Evolutionary conservation across 2,888 invertebrate genomes (phyloP).

Genomic region (Leucozona laternaria): DNA sequence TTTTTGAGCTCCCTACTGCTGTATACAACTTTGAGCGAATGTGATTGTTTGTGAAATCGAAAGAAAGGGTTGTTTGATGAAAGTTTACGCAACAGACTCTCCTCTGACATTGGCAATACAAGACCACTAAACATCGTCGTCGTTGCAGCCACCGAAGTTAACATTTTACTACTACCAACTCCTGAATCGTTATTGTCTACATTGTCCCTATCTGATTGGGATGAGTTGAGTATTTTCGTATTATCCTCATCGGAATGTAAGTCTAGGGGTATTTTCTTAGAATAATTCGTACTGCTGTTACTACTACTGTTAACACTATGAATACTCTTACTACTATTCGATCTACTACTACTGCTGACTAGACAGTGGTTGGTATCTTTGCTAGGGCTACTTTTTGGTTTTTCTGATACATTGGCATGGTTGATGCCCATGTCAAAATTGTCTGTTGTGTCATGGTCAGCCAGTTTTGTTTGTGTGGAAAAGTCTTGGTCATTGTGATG

Average conservation of each 20-base stretch:
- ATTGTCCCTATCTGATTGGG: slow-evolving; percentile 51
- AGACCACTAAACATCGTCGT: neutral
- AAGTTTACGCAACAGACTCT: slow-evolving; percentile 79
- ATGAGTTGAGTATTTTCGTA: slow-evolving; percentile 63
- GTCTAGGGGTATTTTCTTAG: slow-evolving; percentile 47
- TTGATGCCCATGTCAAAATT: slow-evolving; percentile 11
- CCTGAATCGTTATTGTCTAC: slow-evolving; percentile 52
- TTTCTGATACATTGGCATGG: slow-evolving; percentile 45
- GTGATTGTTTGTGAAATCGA: slow-evolving; percentile 82
- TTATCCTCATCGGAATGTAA: slow-evolving; percentile 69
- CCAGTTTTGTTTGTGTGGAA: slow-evolving; percentile 23
- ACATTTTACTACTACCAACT: slow-evolving; percentile 6
- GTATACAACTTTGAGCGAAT: slow-evolving; percentile 79
- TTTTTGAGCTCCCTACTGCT: slow-evolving; percentile 60
- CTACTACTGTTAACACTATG: slow-evolving; percentile 74
- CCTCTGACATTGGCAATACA: slow-evolving; percentile 75
- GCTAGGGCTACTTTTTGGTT: slow-evolving; percentile 67
- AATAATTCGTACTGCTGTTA: slow-evolving; percentile 61
- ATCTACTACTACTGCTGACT: slow-evolving; percentile 72
- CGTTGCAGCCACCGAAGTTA: neutral
- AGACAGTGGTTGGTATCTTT: slow-evolving; percentile 62
- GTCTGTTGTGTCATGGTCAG: slow-evolving; percentile 31
- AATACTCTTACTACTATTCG: slow-evolving; percentile 69
- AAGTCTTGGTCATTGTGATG: slow-evolving; percentile 30
- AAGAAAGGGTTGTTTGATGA: slow-evolving; percentile 82